These are phyloP conservation scores for Drosophila recens DNA, from an alignment of 2,888 invertebrate species.

Conservation along the genomic window DNA sequence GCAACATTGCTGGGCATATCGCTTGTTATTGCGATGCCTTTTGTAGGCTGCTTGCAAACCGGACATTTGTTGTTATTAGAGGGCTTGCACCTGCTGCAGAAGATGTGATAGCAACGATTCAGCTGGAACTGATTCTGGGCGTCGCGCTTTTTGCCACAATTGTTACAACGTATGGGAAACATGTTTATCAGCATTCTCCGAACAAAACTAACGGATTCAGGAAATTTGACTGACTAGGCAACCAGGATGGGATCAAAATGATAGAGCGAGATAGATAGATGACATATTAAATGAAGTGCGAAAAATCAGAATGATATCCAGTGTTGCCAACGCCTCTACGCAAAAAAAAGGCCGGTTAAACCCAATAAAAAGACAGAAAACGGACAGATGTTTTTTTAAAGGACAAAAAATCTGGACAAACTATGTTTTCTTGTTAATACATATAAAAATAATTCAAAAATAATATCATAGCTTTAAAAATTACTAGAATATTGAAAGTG, in stretches of 20 bases:
- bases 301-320: background rate
- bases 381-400: too few relatives aligned
- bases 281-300: background rate
- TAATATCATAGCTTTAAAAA: too few relatives aligned
- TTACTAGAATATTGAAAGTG: too few relatives aligned
- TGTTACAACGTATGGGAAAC: conserved; percentile 64
- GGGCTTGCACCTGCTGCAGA: conserved; percentile 43
- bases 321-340: too few relatives aligned
- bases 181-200: conserved; percentile 21
- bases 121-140: conserved; percentile 28
- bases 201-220: conserved; percentile 33
- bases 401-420: too few relatives aligned
- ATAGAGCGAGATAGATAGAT: background rate
- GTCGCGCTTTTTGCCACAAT: conserved; percentile 27
- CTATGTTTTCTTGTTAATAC: too few relatives aligned
- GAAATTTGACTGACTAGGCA: conserved; percentile 19
- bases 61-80: conserved; percentile 34
- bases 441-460: too few relatives aligned
- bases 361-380: too few relatives aligned
- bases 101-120: conserved; percentile 51
- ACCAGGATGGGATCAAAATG: background rate
- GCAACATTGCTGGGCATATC: conserved; percentile 48
- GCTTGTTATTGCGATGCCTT: conserved; percentile 23
- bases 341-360: too few relatives aligned
- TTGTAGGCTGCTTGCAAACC: conserved; percentile 33